phyloP scores from a whole-genome alignment of 2,113 vertebrate species.

The Rhynchopsitta pachyrhyncha region DNA sequence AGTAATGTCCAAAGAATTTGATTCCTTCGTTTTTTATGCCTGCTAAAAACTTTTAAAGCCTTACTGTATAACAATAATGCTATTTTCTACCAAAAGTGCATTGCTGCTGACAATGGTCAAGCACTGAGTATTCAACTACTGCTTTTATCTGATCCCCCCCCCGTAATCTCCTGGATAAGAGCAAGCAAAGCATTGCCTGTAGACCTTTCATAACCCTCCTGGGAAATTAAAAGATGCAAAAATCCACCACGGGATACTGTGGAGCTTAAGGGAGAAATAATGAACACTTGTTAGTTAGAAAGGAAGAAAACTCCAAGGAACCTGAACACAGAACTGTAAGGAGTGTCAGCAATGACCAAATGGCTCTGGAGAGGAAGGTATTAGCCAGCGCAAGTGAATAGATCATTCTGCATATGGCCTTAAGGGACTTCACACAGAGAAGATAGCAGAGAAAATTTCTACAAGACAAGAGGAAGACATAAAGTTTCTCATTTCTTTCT shows the following conservation, averaged over 20 bases:
- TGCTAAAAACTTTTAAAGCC: conserved; percentile 4
- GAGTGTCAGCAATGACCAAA: neutral
- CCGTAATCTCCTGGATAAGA: conserved; percentile 23
- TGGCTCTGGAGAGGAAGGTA: neutral
- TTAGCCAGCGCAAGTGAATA: neutral
- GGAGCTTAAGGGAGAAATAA: conserved; percentile 13
- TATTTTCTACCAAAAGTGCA: conserved; percentile 7
- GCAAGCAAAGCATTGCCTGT: conserved; percentile 32
- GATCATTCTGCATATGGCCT: neutral
- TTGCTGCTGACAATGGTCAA: conserved; percentile 19
- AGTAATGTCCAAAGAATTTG: neutral
- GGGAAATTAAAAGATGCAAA: conserved; percentile 50
- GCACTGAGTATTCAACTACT: neutral
- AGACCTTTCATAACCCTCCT: conserved; percentile 7
- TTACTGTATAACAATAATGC: neutral
- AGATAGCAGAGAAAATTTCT: neutral
- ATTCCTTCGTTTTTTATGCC: neutral
- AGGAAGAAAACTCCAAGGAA: neutral
- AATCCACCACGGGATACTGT: neutral
- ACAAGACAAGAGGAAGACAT: neutral
- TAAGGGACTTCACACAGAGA: neutral
- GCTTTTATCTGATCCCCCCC: neutral
- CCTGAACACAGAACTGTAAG: neutral
- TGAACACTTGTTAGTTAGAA: neutral
- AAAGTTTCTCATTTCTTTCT: neutral